phyloP scores from a whole-genome alignment of 2,113 vertebrate species.

The Thermophis baileyi region DNA sequence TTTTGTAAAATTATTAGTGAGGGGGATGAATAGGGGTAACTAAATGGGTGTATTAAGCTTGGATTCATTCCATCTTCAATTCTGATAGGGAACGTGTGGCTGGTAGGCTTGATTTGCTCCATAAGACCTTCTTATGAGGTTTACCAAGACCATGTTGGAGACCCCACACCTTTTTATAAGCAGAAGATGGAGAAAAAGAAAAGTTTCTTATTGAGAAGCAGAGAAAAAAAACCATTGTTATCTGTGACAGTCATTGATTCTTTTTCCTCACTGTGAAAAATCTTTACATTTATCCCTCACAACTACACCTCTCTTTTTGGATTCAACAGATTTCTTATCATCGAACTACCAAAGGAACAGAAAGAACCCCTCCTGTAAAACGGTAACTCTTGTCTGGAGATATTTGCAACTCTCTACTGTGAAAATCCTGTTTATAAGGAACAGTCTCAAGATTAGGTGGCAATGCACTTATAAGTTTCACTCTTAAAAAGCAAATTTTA shows the following conservation, averaged over 20 bases:
- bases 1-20: neutral
- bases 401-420: neutral
- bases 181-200: neutral
- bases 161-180: neutral
- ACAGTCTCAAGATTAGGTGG: neutral
- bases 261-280: neutral
- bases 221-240: neutral
- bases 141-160: neutral
- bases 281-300: neutral
- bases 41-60: neutral
- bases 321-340: neutral
- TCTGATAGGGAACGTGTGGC: neutral
- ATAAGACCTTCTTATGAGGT: neutral
- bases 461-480: neutral
- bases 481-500: neutral
- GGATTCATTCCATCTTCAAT: neutral
- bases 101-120: neutral
- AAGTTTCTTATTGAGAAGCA: neutral
- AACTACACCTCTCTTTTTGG: neutral
- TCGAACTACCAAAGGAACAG: neutral
- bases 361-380: neutral
- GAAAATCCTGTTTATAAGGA: neutral
- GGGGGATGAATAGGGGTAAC: neutral
- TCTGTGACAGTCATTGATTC: neutral
- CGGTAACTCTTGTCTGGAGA: neutral